phyloP scores from a whole-genome alignment of 2,888 invertebrate genomes.

The Opisthograptis luteolata region DNA sequence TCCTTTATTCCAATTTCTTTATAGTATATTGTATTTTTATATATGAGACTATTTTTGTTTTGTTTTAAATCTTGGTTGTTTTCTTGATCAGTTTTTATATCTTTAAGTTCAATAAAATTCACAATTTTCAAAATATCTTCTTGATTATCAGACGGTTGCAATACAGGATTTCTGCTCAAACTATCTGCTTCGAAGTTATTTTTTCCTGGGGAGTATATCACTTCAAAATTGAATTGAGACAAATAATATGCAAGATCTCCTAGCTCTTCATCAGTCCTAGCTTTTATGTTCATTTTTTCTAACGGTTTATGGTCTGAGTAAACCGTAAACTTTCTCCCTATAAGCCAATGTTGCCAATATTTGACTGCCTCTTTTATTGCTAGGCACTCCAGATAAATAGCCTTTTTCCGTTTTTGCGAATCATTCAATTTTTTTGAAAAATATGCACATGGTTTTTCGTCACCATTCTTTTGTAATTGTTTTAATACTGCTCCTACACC shows the following conservation, averaged over 20 bases:
- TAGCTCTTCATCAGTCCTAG: not conserved
- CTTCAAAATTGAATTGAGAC: no score
- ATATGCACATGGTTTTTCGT: not conserved
- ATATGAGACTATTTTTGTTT: not conserved
- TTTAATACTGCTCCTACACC: no score
- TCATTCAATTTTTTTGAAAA: not conserved
- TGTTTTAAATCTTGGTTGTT: not conserved
- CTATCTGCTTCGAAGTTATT: not conserved
- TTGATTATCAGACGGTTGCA: not conserved
- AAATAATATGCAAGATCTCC: not conserved
- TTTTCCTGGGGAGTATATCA: no score
- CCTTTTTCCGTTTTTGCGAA: not conserved
- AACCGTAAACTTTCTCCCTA: not conserved
- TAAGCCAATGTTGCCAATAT: constrained; percentile 1
- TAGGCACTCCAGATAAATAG: not conserved
- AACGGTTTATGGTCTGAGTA: constrained; percentile 3
- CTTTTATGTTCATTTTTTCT: not conserved
- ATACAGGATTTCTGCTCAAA: constrained; percentile 2
- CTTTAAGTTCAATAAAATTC: not conserved
- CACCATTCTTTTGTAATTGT: not conserved
- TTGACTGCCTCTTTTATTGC: no score
- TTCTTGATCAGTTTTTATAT: not conserved
- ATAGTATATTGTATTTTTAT: not conserved
- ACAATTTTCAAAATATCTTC: not conserved
- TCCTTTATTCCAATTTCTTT: not conserved